A percentile compares a stretch with the other conserved stretches of the same genome.
Conservation (phyloP, 1,140 invertebrate species). For the Meloidogyne chitwoodi region DNA sequence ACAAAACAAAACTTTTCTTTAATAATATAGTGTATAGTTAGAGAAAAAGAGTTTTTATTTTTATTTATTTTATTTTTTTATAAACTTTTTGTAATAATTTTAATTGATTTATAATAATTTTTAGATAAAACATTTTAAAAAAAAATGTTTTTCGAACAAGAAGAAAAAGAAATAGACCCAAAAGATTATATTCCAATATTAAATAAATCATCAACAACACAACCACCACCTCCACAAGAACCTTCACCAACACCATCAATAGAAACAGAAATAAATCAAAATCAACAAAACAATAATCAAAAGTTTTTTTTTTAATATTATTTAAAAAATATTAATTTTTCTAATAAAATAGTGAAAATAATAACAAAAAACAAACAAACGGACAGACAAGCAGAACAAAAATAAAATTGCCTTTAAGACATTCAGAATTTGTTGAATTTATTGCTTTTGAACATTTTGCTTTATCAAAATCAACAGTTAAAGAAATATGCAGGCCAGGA, state of each 20-base stretch:
- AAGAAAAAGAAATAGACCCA: conserved; percentile 1
- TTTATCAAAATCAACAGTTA: not conserved
- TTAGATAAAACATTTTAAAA: not conserved
- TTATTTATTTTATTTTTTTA: too few relatives aligned
- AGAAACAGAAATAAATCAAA: not conserved
- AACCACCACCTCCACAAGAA: not conserved
- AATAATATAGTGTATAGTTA: too few relatives aligned
- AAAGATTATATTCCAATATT: conserved; percentile 2
- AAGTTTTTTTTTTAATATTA: not conserved
- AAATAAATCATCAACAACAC: not conserved
- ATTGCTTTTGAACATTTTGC: not conserved
- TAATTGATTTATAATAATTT: not conserved
- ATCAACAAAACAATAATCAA: not conserved
- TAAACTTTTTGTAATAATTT: not conserved
- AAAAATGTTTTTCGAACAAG: not conserved
- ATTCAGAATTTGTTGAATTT: not conserved
- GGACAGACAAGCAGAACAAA: not conserved
- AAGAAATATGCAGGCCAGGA: not conserved
- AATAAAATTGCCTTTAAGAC: not conserved
- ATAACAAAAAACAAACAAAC: not conserved
- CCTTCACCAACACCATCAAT: not conserved
- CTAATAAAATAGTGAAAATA: too few relatives aligned
- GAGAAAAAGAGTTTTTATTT: too few relatives aligned
- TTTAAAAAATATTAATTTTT: too few relatives aligned
- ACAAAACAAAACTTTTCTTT: too few relatives aligned